phyloP scores from a whole-genome alignment of 2,888 invertebrate species.

The Melipona beecheii region DNA sequence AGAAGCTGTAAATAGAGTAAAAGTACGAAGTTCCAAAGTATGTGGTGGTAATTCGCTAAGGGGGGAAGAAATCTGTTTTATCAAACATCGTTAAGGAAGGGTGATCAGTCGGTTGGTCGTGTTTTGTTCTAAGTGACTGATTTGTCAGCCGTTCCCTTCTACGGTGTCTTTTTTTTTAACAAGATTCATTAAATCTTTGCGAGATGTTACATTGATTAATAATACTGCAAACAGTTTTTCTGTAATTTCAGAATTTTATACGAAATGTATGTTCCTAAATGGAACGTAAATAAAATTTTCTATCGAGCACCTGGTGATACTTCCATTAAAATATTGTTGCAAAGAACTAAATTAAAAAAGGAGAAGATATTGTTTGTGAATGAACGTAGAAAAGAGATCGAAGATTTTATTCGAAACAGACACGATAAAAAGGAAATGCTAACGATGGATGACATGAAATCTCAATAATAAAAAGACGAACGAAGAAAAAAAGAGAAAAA shows the following conservation, averaged over 20 bases:
- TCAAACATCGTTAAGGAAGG: conserved; percentile 56
- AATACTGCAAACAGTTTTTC: too few relatives aligned
- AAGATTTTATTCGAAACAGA: not conserved
- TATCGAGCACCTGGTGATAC: too few relatives aligned
- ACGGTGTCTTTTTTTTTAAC: conserved; percentile 26
- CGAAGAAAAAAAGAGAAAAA: conserved; percentile 31
- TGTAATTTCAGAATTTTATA: too few relatives aligned
- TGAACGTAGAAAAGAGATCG: not conserved
- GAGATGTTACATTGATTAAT: too few relatives aligned
- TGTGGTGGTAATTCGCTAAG: conserved; percentile 64
- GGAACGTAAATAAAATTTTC: too few relatives aligned
- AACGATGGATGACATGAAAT: conserved; percentile 67
- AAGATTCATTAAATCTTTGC: not conserved
- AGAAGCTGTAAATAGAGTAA: conserved; percentile 74
- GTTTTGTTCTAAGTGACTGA: conserved; percentile 63
- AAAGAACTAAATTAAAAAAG: not conserved
- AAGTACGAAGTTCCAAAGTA: conserved; percentile 60
- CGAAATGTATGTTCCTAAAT: too few relatives aligned
- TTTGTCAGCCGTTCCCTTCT: conserved; percentile 50
- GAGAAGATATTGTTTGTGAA: not conserved
- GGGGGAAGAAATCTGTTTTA: conserved; percentile 48
- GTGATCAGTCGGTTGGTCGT: conserved; percentile 52
- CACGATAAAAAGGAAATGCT: conserved; percentile 61
- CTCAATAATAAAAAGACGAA: conserved; percentile 53
- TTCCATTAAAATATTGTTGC: not conserved